Conservation (phyloP, 92 coral and sea anemone species). For the Ricordea florida region DNA sequence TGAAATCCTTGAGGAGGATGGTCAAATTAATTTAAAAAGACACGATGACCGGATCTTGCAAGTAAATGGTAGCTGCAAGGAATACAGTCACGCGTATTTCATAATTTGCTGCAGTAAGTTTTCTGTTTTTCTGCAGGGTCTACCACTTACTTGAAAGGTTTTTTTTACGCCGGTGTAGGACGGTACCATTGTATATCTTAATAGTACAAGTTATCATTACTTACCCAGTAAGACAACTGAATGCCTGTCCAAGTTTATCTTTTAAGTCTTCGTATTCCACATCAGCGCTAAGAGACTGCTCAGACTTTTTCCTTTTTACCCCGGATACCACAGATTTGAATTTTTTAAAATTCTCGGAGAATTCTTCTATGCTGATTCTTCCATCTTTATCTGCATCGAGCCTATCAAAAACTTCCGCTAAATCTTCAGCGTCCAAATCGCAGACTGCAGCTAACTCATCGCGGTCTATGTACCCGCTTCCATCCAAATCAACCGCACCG, state of each 20-base stretch:
- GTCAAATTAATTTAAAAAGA: background rate
- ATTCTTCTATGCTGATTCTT: constrained; percentile 94
- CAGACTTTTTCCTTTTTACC: constrained; percentile 67
- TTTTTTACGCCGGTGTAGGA: too few species aligned
- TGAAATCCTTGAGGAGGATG: too few species aligned
- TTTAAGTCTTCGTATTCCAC: constrained; percentile 69
- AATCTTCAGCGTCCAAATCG: constrained; percentile 88
- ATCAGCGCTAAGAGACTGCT: constrained; percentile 58
- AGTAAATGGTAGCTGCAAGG: background rate
- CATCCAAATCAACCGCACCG: constrained; percentile 92
- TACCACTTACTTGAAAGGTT: too few species aligned
- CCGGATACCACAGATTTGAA: constrained; percentile 87
- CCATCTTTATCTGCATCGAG: constrained; percentile 95
- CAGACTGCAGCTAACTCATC: constrained; percentile 98
- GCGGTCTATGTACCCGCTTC: constrained; percentile 92
- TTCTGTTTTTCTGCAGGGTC: too few species aligned
- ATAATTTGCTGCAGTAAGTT: too few species aligned
- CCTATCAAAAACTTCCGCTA: constrained; percentile 86
- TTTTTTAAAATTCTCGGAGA: constrained; percentile 91
- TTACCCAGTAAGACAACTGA: constrained; percentile 73
- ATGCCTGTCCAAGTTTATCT: constrained; percentile 73
- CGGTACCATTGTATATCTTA: too few species aligned
- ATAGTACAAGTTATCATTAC: too few species aligned
- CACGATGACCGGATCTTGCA: background rate
- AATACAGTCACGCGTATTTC: background rate